Conservation (phyloP, 2,888 invertebrate species). For the Drosophila helvetica region DNA sequence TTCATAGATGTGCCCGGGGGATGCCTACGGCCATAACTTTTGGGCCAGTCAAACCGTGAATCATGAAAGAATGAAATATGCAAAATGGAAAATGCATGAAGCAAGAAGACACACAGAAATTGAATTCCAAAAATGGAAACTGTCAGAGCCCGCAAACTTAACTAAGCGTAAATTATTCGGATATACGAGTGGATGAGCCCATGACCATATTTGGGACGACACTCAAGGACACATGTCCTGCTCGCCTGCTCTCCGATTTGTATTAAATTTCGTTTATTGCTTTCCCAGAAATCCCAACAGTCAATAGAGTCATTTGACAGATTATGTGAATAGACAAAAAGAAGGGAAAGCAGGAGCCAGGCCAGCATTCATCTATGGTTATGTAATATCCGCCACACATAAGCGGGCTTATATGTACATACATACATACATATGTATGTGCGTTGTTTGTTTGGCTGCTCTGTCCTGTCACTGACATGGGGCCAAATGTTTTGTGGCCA, state of each 20-base stretch:
- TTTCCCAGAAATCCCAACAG: constrained; percentile 44
- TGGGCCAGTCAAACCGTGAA: constrained; percentile 51
- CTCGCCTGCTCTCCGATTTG: constrained; percentile 23
- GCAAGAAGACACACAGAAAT: constrained; percentile 20
- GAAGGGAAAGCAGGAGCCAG: neutral
- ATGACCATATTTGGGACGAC: constrained; percentile 10
- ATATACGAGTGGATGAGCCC: constrained; percentile 35
- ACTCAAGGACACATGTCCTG: constrained; percentile 47
- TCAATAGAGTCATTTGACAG: constrained; percentile 73
- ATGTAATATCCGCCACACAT: constrained; percentile 30
- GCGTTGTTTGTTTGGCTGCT: too few species aligned
- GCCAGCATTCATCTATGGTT: constrained; percentile 26
- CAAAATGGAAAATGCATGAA: constrained; percentile 48
- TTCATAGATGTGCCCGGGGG: constrained; percentile 26
- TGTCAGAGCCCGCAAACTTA: constrained; percentile 23
- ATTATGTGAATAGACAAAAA: constrained; percentile 44
- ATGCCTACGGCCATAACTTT: constrained; percentile 26
- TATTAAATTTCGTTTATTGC: constrained; percentile 74
- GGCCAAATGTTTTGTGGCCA: constrained; percentile 26
- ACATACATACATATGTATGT: too few species aligned
- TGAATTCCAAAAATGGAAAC: constrained; percentile 45
- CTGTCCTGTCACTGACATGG: too few species aligned
- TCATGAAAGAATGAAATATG: constrained; percentile 42
- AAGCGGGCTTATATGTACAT: too few species aligned
- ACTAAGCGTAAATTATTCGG: constrained; percentile 60